phyloP scores from a whole-genome alignment of 2,113 vertebrate genomes.

The Noturus placidus region DNA sequence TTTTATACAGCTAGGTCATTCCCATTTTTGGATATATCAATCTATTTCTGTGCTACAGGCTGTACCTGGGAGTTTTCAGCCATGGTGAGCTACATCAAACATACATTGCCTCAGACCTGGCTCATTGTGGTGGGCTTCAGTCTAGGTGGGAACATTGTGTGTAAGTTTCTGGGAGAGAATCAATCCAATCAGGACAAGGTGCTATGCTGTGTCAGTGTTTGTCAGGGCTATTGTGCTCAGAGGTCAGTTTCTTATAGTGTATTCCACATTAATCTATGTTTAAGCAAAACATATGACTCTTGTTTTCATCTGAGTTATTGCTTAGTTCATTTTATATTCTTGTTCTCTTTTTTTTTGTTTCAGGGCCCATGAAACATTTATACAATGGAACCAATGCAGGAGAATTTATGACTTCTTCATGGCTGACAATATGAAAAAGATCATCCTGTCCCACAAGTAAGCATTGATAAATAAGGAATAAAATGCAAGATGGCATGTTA shows the following conservation, averaged over 20 bases:
- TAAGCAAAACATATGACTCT: background rate
- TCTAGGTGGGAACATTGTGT: slow-evolving; percentile 95
- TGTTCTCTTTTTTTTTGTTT: slow-evolving; percentile 11
- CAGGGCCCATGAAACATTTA: slow-evolving; percentile 96
- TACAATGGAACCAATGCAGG: slow-evolving; percentile 95
- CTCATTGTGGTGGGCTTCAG: slow-evolving; percentile 95
- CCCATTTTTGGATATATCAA: background rate
- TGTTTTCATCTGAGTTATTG: background rate
- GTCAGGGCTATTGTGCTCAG: slow-evolving; percentile 93
- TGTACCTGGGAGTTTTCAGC: slow-evolving; percentile 97
- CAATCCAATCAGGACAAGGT: slow-evolving; percentile 89
- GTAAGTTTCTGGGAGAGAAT: slow-evolving; percentile 93
- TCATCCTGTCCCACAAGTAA: slow-evolving; percentile 96
- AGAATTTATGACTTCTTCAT: slow-evolving; percentile 98
- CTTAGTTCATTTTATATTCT: background rate
- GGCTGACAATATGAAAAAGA: slow-evolving; percentile 99
- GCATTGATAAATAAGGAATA: background rate
- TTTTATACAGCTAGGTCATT: background rate
- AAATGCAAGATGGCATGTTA: background rate
- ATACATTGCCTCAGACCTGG: slow-evolving; percentile 83
- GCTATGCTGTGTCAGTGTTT: slow-evolving; percentile 92
- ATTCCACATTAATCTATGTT: background rate
- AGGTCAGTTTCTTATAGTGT: slow-evolving; percentile 65
- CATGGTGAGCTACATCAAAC: slow-evolving; percentile 94
- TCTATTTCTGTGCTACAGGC: slow-evolving; percentile 68